Evolutionary conservation across 1,140 invertebrate species (phyloP), one percentile per base, ranked within the genome.

Genomic region (Nephotettix cincticeps): DNA sequence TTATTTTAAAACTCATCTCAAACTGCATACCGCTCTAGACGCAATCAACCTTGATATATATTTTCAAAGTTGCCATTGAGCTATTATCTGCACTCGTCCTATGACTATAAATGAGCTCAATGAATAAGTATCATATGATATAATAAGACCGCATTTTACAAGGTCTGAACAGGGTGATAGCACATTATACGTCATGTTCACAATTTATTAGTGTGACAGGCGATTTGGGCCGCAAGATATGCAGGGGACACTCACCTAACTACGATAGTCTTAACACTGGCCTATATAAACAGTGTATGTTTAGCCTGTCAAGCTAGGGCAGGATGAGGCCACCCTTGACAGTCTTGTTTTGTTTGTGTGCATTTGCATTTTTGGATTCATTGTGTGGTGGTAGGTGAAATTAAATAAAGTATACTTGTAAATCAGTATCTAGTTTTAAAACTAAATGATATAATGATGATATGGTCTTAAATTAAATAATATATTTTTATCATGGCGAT

Each of bases 121-220:
- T 61, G 23, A 43, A 9, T 43, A n/a, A 21, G 21, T 17, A 51
- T 51, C 47, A 40, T 6, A 51, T 51, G 47, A 2, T 9, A 3
- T 4, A 17, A 51, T 17, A 51, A 51, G 47, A 4, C 21, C n/a
- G 19, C 3, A n/a, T 6, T 9, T 6, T 17, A 17, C 47, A 19
- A 21, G 14, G 14, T n/a, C 47, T 51, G 47, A 4, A 4, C n/a
- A n/a, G 19, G 4, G n/a, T 4, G 14, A 21, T 61, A 61, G 23
- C 56, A 61, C 56, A 27, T 23, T 61, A n/a, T 61, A 61, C 25
- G 56, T 61, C 56, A 61, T 61, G 56, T 61, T 9, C 23, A 13
- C 56, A 27, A 61, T 61, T 61, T 61, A 61, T 61, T 61, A 61
- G 56, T 27, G 21, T 61, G 56, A 61, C 56, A 61, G 56, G 14